Percentiles rank a stretch among this genome's conserved stretches.
phyloP scores from a whole-genome alignment of 2,113 vertebrate species.

The Dolichallabes microphthalmus region DNA sequence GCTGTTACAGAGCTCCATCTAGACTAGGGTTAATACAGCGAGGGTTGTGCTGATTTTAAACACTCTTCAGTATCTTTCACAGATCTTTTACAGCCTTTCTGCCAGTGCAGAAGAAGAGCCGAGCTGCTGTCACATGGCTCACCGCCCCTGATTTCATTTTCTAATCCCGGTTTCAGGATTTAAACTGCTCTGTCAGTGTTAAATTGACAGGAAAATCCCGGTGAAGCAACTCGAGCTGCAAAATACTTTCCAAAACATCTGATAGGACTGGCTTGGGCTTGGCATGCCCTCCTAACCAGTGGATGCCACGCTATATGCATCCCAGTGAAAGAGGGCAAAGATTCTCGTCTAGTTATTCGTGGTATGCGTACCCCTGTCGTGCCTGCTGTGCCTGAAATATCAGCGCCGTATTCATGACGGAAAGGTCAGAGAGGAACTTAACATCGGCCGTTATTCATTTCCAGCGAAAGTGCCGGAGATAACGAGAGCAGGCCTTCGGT shows the following conservation, averaged over 20 bases:
- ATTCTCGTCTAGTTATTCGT: neutral
- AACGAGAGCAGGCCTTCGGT: neutral
- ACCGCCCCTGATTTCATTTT: neutral
- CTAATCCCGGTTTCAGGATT: neutral
- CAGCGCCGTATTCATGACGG: neutral
- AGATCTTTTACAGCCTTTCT: neutral
- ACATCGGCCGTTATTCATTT: neutral
- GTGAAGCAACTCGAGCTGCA: neutral
- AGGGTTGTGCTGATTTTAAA: neutral
- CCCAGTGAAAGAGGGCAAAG: constrained; percentile 17
- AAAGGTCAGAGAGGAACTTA: neutral
- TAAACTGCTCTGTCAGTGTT: neutral
- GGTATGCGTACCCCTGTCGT: neutral
- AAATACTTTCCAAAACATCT: neutral
- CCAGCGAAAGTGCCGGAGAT: neutral
- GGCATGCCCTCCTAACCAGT: neutral
- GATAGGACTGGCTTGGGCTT: neutral
- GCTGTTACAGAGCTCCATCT: neutral
- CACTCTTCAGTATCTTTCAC: neutral
- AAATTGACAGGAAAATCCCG: neutral
- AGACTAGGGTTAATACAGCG: neutral
- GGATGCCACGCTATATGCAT: neutral
- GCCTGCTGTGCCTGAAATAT: neutral
- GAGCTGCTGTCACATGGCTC: constrained; percentile 6
- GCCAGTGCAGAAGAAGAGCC: constrained; percentile 5